Evolutionary conservation across 2,797 vertebrate genomes (phyloP), one percentile per base, ranked within the genome.

Genomic region (Geotrypetes seraphini): DNA sequence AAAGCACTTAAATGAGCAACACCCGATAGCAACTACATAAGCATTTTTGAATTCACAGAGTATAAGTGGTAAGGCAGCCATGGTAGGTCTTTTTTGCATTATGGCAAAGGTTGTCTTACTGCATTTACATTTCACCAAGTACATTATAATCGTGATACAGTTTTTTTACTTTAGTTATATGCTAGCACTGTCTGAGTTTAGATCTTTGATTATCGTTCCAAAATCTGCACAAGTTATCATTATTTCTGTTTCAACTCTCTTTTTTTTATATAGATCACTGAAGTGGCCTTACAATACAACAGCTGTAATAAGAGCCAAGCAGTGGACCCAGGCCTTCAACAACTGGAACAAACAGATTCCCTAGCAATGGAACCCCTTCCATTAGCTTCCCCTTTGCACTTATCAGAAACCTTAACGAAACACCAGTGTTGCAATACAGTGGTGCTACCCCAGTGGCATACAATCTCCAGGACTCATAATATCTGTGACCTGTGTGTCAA

Each of bases 231-330:
- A 2, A 4, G 19, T 40, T 37, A 51, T 48, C 3, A 22, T 33
- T 11, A 3, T 1, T 9, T 26, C 13, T 34, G 5, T n/a, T 8
- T 8, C 21, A 22, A 8, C 8, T 22, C 8, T 14, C 9, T 5
- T 39, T 9, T 5, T 39, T 14, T 46, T 28, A 30, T 26, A 3
- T 48, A 99, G 95, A 78, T 97, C 54, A 88, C 84, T 36, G 81
- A 88, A 54, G 53, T 98, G 45, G 91, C 87, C 35, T 62, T 94
- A 62, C 85, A 88, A 30, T 99, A 99, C 60, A 85, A 89, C 66
- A 84, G 77, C 53, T 97, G 94, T 73, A 74, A 75, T 2, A 38
- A 53, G 37, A 74, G 69, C 60, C 60, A 53, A 28, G 48, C 41
- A 45, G 43, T 60, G 28, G 46, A 69, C 15, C 46, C 23, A 32